Base-by-base conservation (phyloP, 2,888 invertebrate species). In the Auanema sp. region DNA sequence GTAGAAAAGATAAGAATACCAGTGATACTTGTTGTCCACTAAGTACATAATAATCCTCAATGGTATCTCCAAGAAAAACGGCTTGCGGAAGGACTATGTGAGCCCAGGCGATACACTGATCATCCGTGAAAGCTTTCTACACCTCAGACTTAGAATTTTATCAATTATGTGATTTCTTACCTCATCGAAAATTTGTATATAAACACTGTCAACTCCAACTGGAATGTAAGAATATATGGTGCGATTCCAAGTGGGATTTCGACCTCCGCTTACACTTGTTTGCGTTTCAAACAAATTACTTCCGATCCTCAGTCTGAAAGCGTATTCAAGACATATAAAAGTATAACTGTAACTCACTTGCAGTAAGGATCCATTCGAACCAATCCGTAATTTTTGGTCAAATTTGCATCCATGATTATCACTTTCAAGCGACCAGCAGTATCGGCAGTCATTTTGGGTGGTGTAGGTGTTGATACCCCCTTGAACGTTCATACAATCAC, bases 221-320 rank as follows among this genome's bases (percentile, higher is more conserved):
- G 95, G 93, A 65, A 96, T 87, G 75, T 91, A 88, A 91, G 92
- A 91, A 83, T 92, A 92, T 75, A 96, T 90, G 58, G 91, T 91
- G 87, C 94, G 93, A 86, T 94, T 93, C 96, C 96, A 97, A 69
- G 91, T 88, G 3, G 97, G 97, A 80, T 64, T 40, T 33, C 74
- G 60, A 2, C 74, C 93, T 41, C 95, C 97, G 86, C 92, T 95
- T 66, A 91, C 89, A 84, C 92, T 92, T 0, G 95, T 95, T 79
- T 92, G 93, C 0, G 95, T 96, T 87, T 97, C 96, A 85, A 93
- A 94, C 64, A 94, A 91, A 78, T 91, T 90, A 85, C 95, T 94
- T 0, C 95, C 97, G 24, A 96, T 90, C 71, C 94, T 89, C 62
- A 97, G 86, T 63, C 96, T 88, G 41, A 92, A 93, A 6, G 16